Evolutionary conservation across 2,888 invertebrate species (phyloP), one percentile per base, ranked within the genome.

Genomic region (Cerastoderma edule): DNA sequence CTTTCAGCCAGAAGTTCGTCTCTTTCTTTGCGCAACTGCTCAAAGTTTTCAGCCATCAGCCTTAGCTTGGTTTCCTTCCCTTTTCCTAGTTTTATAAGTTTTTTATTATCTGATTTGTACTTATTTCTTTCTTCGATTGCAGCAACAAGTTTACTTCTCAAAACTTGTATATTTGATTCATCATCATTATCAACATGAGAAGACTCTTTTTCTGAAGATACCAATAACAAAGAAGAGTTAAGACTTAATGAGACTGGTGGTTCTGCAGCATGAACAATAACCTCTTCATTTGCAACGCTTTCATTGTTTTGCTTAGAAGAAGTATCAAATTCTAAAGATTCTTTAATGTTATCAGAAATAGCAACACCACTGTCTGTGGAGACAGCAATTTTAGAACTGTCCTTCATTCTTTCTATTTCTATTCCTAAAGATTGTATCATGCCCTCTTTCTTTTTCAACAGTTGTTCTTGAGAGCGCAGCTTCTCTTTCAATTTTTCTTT

Each of bases 61-160:
- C 72, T 78, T 24, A 75, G 44, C 63, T 82, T 82, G 35, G 82
- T 63, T 72, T 82, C 82, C 57, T 82, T 82, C 13, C 78, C 82
- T 63, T 78, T 78, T 24, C 78, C 67, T 13, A 82, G 46, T 48
- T 82, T 82, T 13, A 76, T 46, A 32, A 82, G 64, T 30, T 82
- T 82, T 46, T 77, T 82, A 68, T 76, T 82, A 46, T 82, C 82
- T 19, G 71, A 28, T 53, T 76, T 82, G 57, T 39, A 79, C 53
- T 79, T 78, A 60, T 81, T 78, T 54, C 75, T 78, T 64, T 83
- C 76, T 64, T 75, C 65, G 27, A 72, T 70, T 13, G 75, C 65
- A 30, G n/a, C 32, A 28, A 60, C 60, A 16, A 78, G 3, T 33
- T 70, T 68, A 56, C 67, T 75, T 33, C 24, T 28, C 16, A 80